These are phyloP conservation scores for Sander vitreus DNA, from an alignment of 2,113 vertebrate species.

Conservation along the genomic window DNA sequence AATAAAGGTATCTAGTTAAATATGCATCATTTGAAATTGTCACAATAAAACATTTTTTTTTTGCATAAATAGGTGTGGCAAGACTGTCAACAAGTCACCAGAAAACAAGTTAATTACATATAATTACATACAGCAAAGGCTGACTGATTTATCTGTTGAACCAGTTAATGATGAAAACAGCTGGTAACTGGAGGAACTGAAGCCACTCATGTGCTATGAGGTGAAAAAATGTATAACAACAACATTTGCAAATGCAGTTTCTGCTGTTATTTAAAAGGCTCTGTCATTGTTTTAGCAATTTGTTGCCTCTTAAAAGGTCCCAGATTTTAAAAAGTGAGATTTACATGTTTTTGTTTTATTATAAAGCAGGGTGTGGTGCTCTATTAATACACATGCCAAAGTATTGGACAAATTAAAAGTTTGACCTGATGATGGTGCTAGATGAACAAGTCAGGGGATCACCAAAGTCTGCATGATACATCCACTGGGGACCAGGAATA, in stretches of 20 bases:
- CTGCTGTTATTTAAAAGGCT: neutral
- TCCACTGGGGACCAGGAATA: neutral
- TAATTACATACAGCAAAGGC: neutral
- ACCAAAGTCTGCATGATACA: neutral
- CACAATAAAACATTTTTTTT: too few species aligned
- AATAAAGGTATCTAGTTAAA: neutral
- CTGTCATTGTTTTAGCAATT: neutral
- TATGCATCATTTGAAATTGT: neutral
- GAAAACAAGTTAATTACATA: neutral
- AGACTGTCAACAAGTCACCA: neutral
- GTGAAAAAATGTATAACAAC: neutral
- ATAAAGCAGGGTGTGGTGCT: too few species aligned
- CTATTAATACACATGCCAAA: too few species aligned
- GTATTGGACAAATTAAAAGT: too few species aligned
- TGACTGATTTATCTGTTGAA: neutral
- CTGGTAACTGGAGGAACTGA: neutral
- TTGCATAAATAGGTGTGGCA: neutral
- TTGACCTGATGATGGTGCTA: neutral
- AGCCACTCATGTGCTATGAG: neutral
- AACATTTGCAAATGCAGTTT: neutral
- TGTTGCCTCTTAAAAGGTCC: too few species aligned
- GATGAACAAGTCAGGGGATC: neutral
- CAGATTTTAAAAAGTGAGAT: too few species aligned
- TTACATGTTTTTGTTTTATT: too few species aligned
- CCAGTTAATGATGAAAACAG: slow-evolving; percentile 1